Conservation (phyloP, 2,888 invertebrate genomes). For the Daptonema setosum region DNA sequence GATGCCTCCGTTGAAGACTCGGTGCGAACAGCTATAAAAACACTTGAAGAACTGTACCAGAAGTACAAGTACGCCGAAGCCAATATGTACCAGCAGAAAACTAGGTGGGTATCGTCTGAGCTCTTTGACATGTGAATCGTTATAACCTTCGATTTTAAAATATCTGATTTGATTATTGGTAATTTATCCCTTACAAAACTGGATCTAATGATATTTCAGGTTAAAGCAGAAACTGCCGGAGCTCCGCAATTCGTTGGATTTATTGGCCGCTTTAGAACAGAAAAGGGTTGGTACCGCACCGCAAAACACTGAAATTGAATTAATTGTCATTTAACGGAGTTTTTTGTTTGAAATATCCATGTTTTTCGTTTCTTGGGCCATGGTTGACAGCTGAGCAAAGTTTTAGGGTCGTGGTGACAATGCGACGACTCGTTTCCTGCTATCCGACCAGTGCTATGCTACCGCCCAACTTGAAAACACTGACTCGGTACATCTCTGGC, state of each 20-base stretch:
- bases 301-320: background rate
- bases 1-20: conserved; percentile 50
- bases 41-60: conserved; percentile 71
- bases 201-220: too few relatives aligned
- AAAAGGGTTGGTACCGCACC: conserved; percentile 37
- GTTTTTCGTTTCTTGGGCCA: background rate
- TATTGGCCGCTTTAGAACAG: conserved; percentile 63
- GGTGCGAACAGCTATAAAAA: conserved; percentile 43
- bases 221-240: conserved; percentile 82
- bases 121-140: too few relatives aligned
- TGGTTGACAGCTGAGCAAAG: background rate
- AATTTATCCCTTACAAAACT: too few relatives aligned
- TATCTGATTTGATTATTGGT: too few relatives aligned
- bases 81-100: conserved; percentile 62
- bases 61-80: conserved; percentile 95
- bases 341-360: background rate
- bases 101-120: too few relatives aligned
- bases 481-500: conserved; percentile 53
- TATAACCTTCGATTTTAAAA: too few relatives aligned
- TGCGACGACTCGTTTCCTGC: conserved; percentile 63
- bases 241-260: conserved; percentile 63
- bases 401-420: conserved; percentile 38
- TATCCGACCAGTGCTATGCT: conserved; percentile 73
- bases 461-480: conserved; percentile 69
- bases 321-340: background rate